These are phyloP conservation scores for Scomber scombrus DNA, from an alignment of 2,113 vertebrate species.

Conservation along the genomic window DNA sequence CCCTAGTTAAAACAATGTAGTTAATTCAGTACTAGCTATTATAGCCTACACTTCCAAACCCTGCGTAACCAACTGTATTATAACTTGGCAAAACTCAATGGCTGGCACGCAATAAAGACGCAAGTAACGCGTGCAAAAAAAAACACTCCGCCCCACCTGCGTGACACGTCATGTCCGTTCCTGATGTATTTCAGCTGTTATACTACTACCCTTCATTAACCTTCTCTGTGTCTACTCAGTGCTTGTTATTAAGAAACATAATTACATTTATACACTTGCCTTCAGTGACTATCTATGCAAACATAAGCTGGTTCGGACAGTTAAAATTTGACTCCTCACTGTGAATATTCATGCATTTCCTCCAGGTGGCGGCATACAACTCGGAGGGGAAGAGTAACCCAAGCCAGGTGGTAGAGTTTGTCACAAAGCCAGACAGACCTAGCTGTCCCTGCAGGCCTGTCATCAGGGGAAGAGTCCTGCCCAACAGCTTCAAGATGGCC, in stretches of 20 bases:
- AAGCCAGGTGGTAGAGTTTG: conserved; percentile 91
- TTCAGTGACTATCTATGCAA: conserved; percentile 13
- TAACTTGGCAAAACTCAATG: too few relatives aligned
- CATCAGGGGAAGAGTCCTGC: conserved; percentile 92
- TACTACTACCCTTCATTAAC: conserved; percentile 4
- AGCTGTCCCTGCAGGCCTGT: conserved; percentile 89
- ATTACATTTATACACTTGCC: conserved; percentile 23
- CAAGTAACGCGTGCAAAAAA: too few relatives aligned
- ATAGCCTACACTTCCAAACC: too few relatives aligned
- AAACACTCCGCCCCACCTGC: too few relatives aligned
- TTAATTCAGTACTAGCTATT: too few relatives aligned
- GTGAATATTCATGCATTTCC: conserved; percentile 39
- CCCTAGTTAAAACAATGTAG: too few relatives aligned
- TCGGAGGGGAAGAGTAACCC: conserved; percentile 97
- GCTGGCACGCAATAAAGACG: too few relatives aligned
- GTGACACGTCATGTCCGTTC: too few relatives aligned
- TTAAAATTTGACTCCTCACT: conserved; percentile 7
- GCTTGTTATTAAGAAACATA: conserved; percentile 41
- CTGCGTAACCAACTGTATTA: too few relatives aligned
- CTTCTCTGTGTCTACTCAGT: background rate
- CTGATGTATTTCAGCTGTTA: too few relatives aligned
- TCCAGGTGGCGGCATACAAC: conserved; percentile 95
- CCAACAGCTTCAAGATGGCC: conserved; percentile 91
- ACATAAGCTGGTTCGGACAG: background rate
- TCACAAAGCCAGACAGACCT: conserved; percentile 93